A percentile compares a stretch with the other conserved stretches of the same genome.
Evolutionary conservation across 2,113 vertebrate species (phyloP).

Genomic region (Hydrochoerus hydrochaeris): DNA sequence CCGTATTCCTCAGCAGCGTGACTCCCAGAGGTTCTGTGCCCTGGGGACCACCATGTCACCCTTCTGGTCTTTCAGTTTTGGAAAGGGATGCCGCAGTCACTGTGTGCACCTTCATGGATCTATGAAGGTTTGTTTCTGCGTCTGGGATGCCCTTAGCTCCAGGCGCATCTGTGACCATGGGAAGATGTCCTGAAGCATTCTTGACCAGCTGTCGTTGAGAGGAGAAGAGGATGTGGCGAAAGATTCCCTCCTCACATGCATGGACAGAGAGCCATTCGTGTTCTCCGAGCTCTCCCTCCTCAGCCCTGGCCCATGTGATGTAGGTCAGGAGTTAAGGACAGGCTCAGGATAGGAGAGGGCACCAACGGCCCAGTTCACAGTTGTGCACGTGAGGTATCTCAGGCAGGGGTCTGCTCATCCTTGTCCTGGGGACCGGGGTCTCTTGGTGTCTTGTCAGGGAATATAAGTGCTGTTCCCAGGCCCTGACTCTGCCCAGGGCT

Average conservation of each 20-base stretch:
- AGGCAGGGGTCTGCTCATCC: neutral
- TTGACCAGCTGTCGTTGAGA: neutral
- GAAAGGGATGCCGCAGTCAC: neutral
- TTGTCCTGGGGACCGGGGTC: neutral
- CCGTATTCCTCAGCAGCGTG: neutral
- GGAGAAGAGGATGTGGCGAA: neutral
- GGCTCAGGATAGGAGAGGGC: neutral
- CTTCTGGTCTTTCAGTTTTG: neutral
- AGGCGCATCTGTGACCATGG: neutral
- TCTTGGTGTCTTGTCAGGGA: neutral
- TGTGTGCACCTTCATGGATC: neutral
- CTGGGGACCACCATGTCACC: neutral
- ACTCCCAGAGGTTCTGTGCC: neutral
- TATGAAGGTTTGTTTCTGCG: neutral
- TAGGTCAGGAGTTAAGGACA: neutral
- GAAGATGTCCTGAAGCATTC: neutral
- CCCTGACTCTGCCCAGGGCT: neutral
- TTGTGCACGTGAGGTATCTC: rapidly evolving
- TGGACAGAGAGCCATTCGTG: neutral
- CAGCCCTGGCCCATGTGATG: neutral
- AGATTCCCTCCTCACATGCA: neutral
- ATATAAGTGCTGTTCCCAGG: neutral
- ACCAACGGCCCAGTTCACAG: neutral
- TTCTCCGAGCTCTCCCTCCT: neutral
- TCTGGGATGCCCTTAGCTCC: neutral